phyloP scores from a whole-genome alignment of 2,797 vertebrate genomes.

The Periparus ater region DNA sequence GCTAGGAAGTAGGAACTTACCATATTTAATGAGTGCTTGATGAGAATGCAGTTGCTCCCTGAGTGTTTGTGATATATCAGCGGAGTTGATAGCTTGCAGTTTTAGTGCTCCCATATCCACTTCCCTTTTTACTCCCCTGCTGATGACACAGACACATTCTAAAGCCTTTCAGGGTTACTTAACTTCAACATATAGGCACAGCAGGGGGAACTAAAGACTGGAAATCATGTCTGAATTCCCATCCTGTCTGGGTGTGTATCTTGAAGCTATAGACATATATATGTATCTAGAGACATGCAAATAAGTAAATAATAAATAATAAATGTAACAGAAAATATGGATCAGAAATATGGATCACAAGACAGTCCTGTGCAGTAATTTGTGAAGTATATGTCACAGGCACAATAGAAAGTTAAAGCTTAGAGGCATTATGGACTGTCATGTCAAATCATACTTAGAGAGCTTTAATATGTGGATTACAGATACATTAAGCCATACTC shows the following conservation, averaged over 20 bases:
- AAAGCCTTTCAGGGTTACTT: slow-evolving; percentile 43
- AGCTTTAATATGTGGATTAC: slow-evolving; percentile 69
- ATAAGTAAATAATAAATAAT: neutral
- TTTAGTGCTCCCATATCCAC: neutral
- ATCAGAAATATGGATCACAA: slow-evolving; percentile 14
- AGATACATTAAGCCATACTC: slow-evolving; percentile 53
- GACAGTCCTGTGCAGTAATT: slow-evolving; percentile 43
- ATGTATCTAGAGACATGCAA: neutral
- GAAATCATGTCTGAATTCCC: neutral
- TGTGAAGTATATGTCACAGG: slow-evolving; percentile 42
- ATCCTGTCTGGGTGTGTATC: neutral
- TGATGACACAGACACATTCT: slow-evolving; percentile 3
- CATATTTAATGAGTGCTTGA: neutral
- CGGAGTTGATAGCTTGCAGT: neutral
- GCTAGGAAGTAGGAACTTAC: neutral
- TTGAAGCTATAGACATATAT: neutral
- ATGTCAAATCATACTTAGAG: slow-evolving; percentile 63
- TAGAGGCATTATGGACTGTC: slow-evolving; percentile 55
- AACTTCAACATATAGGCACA: slow-evolving; percentile 39
- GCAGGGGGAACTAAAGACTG: slow-evolving; percentile 27
- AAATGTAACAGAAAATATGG: neutral
- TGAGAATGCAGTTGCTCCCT: neutral
- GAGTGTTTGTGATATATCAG: neutral
- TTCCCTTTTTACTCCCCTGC: neutral
- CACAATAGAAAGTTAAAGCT: slow-evolving; percentile 62